Conservation (phyloP, 2,888 invertebrate genomes). For the Limnephilus marmoratus region DNA sequence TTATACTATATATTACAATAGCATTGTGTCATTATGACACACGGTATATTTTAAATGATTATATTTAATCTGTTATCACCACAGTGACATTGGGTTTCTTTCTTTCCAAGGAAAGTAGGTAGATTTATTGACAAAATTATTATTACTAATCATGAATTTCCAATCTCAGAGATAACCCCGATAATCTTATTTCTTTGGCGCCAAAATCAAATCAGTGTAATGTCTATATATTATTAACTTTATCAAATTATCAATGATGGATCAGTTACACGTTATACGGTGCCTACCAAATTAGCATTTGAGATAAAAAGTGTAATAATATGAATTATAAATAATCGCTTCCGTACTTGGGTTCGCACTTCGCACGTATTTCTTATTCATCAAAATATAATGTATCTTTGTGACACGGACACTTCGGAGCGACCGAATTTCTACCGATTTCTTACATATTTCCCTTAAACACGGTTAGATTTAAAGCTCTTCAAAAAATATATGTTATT, state of each 20-base stretch:
- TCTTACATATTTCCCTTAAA: no score
- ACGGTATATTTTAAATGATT: no score
- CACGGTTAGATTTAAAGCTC: no score
- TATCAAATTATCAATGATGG: neutral
- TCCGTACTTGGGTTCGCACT: no score
- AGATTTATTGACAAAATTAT: neutral
- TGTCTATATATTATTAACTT: neutral
- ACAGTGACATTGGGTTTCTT: neutral
- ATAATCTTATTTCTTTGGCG: neutral
- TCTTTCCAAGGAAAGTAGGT: neutral
- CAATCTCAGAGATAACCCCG: neutral
- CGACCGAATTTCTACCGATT: no score
- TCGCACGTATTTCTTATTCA: no score
- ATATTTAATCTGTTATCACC: neutral
- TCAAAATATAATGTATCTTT: no score
- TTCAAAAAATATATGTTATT: no score
- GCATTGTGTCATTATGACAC: no score
- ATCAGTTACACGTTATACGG: neutral
- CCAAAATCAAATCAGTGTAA: neutral
- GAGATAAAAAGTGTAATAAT: neutral
- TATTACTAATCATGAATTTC: constrained; percentile 37
- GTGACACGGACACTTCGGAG: no score
- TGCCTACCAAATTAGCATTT: no score
- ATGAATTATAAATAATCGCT: neutral
- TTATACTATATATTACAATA: no score